Base-by-base conservation (phyloP, 2,888 invertebrate genomes). In the Ptychoptera contaminata region DNA sequence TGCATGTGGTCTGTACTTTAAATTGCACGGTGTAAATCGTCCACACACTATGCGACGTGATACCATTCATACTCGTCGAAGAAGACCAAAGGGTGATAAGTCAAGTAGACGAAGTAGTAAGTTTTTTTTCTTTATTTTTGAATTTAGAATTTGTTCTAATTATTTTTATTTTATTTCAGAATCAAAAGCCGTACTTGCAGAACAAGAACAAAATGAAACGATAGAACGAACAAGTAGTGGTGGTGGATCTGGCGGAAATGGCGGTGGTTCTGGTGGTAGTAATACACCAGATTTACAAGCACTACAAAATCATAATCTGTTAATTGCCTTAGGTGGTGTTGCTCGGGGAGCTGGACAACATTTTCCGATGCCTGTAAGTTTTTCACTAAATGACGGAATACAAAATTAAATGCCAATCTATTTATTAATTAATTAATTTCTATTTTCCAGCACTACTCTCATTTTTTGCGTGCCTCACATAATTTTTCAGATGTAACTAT, bases 1-100 rank as follows among this genome's bases (percentile, higher is more conserved):
- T 69, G 97, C 97, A 36, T 97, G 97, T 65, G 97, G 96, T 0
- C 76, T 97, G 34, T 97, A 97, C 71, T 96, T 81, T 70, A 97
- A 97, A 69, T 73, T 97, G 54, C 97, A 97, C 67, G 88, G 88
- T 51, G 82, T 92, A 44, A 87, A 90, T 65, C 76, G 94, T 48
- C 94, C 94, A 16, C 77, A 87, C 54, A 87, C 92, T 47, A 96
- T 96, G 93, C 76, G 92, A 55, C 83, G 94, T 56, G 94, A 94
- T 64, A 93, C 92, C 37, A 93, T 96, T 55, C 94, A 94, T 67
- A 92, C 92, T 46, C 72, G 93, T 49, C 83, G 92, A 65, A 76
- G 92, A 54, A 77, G 92, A 54, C 88, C 88, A 2, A 76, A 88
- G 52, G 81, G 79, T 56, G 80, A 74, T 56, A 71, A 70, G 52